phyloP scores from a whole-genome alignment of 2,888 invertebrate genomes.

The Gandaritis pyraliata region DNA sequence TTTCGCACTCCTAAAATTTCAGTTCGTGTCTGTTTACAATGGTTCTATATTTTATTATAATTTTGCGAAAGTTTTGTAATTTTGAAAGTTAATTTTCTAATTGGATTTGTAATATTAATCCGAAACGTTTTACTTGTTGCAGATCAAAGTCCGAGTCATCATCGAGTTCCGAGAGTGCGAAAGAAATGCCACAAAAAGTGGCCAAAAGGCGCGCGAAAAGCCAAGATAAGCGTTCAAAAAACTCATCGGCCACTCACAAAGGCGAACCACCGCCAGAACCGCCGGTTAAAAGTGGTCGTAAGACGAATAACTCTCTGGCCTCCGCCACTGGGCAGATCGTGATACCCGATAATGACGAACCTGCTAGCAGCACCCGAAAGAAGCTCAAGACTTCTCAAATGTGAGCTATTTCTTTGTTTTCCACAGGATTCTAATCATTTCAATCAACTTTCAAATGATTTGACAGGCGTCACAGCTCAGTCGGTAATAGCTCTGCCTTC shows the following conservation, averaged over 20 bases:
- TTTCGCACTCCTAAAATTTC: too few species aligned
- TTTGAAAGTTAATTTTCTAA: too few species aligned
- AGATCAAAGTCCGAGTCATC: conserved; percentile 71
- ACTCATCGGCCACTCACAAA: conserved; percentile 66
- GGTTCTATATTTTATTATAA: too few species aligned
- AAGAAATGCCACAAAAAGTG: conserved; percentile 73
- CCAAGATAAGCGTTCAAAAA: conserved; percentile 72
- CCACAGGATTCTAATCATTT: too few species aligned
- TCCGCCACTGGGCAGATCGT: conserved; percentile 93
- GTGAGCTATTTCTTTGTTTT: conserved; percentile 68
- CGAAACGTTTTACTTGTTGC: conserved; percentile 33
- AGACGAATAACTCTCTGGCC: conserved; percentile 94
- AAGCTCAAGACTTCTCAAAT: conserved; percentile 88
- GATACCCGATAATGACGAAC: conserved; percentile 84
- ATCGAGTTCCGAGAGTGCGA: conserved; percentile 60
- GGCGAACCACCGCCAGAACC: conserved; percentile 72
- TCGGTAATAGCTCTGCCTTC: too few species aligned
- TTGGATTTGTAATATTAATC: background rate
- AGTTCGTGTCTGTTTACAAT: too few species aligned
- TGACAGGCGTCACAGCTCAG: too few species aligned
- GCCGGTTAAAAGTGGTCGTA: conserved; percentile 86
- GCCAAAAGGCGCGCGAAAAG: conserved; percentile 60
- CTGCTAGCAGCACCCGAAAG: conserved; percentile 77
- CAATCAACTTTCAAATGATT: too few species aligned
- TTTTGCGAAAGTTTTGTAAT: too few species aligned